These are phyloP conservation scores for Epinotia ramella DNA, from an alignment of 2,888 invertebrate genomes.

Conservation along the genomic window DNA sequence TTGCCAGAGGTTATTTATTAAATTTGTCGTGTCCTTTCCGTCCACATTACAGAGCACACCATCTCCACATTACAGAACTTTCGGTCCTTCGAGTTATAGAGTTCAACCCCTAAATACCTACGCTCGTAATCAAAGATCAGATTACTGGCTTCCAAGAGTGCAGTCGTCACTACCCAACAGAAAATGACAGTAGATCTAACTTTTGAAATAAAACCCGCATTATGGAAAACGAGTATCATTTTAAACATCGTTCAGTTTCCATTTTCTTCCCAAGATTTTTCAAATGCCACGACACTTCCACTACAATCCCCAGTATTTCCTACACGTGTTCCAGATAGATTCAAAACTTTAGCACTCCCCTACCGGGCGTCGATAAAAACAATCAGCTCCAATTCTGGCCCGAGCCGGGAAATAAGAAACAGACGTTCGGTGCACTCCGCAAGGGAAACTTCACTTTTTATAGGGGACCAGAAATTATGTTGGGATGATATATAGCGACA, in stretches of 20 bases:
- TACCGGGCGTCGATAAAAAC: conserved; percentile 73
- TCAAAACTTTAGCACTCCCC: conserved; percentile 68
- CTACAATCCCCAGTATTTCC: conserved; percentile 51
- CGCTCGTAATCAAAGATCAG: background rate
- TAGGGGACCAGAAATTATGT: conserved; percentile 78
- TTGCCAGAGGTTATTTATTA: no score
- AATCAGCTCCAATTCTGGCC: conserved; percentile 72
- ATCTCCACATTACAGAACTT: no score
- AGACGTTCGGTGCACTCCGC: conserved; percentile 59
- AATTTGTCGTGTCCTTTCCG: no score
- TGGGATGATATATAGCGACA: conserved; percentile 78
- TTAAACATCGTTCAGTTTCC: conserved; percentile 33
- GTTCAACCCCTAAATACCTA: background rate
- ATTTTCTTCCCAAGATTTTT: conserved; percentile 34
- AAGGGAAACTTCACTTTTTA: conserved; percentile 74
- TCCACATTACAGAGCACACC: no score
- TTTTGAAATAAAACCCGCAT: background rate
- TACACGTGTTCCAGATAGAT: conserved; percentile 73
- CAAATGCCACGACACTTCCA: conserved; percentile 37
- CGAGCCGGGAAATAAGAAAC: conserved; percentile 77
- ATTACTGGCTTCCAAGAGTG: background rate
- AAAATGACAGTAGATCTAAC: background rate
- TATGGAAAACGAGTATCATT: conserved; percentile 23
- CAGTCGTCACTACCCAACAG: background rate
- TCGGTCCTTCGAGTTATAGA: background rate